Evolutionary conservation across 2,113 vertebrate species (phyloP), one percentile per base, ranked within the genome.

Genomic region (Toxotes chatareus): DNA sequence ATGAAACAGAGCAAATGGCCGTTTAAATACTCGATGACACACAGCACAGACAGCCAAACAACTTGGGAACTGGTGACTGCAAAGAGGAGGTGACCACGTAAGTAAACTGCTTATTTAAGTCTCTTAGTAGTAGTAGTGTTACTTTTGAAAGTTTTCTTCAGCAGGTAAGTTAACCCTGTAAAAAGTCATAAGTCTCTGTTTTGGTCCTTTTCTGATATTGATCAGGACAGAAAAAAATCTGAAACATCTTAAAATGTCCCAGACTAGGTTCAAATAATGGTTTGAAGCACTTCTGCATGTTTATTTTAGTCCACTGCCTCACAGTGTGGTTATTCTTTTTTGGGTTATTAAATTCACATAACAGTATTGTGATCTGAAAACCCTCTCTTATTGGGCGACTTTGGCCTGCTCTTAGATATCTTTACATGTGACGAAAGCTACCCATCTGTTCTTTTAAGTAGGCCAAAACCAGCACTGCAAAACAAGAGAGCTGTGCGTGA

Each of bases 1-100:
- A 93, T 92, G 92, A 86, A 73, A 75, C 67, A 36, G 23, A n/a
- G 49, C 44, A 85, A 82, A 88, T 80, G 69, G 57, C 36, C 67
- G 38, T 46, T 80, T 84, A 46, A 90, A 82, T n/a, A 76, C 66
- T 76, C 27, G 44, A 12, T 63, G 61, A 81, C 80, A 76, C 76
- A 61, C 62, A 34, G 49, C 76, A 56, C 64, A 56, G 61, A 73
- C 67, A 74, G 69, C 51, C 68, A 32, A 78, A 73, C 27, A 40
- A 80, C 83, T 67, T 77, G 80, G 89, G 67, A 86, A 61, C 72
- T 47, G 82, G 76, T 82, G 85, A 89, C 86, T 71, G 82, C 73
- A 76, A 12, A 84, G 69, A 67, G 51, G 67, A 75, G 76, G 83
- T 65, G 83, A 88, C 75, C 40, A 85, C 64, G 89, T 94, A 82